Evolutionary conservation across 2,113 vertebrate species (phyloP).

Genomic region (Tachycineta bicolor): DNA sequence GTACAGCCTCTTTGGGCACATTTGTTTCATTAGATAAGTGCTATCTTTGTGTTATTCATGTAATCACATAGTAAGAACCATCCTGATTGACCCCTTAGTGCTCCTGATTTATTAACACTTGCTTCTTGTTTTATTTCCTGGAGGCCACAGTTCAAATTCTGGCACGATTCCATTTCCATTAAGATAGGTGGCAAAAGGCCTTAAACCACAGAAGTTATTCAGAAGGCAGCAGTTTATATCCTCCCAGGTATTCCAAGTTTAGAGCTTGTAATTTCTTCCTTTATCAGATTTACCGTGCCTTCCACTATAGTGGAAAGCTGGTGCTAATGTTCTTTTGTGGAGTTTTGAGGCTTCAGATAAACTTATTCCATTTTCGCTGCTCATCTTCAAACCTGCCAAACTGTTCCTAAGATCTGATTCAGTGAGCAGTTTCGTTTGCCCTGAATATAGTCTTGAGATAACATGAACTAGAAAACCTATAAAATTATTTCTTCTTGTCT

Average conservation of each 20-base stretch:
- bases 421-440: not conserved
- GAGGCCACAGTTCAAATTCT: not conserved
- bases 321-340: not conserved
- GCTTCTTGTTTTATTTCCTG: slow-evolving; percentile 9
- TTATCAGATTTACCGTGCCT: slow-evolving; percentile 33
- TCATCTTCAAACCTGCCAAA: slow-evolving; percentile 3
- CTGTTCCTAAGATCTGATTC: not conserved
- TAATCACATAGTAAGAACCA: not conserved
- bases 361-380: not conserved
- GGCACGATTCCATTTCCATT: slow-evolving; percentile 38
- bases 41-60: not conserved
- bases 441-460: not conserved
- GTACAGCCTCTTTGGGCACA: not conserved
- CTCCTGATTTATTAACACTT: slow-evolving; percentile 4
- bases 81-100: not conserved
- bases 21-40: not conserved
- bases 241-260: not conserved
- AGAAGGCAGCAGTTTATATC: not conserved
- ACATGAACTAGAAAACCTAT: not conserved
- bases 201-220: not conserved
- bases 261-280: not conserved
- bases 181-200: slow-evolving; percentile 3
- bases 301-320: not conserved
- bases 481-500: not conserved
- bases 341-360: slow-evolving; percentile 5